Evolutionary conservation across 2,113 vertebrate species (phyloP), one percentile per base, ranked within the genome.

Genomic region (Salvelinus sp.): DNA sequence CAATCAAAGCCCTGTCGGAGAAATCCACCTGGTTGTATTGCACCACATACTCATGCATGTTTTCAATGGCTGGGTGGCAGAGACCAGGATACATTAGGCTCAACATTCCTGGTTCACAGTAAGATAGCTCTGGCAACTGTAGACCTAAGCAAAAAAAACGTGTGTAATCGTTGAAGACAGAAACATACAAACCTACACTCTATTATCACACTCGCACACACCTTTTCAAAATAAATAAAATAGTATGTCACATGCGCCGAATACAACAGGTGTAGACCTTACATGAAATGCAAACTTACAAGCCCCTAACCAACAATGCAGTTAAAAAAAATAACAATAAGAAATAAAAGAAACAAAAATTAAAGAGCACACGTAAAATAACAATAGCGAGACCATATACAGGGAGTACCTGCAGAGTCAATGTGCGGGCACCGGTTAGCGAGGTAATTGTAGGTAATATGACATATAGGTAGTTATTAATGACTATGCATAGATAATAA

Each of bases 51-150:
- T 90, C 85, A 20, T 79, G 80, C 3, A 89, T 25, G 2, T 58
- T 6, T 22, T 87, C 76, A 0, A 73, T 50, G 60, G 28, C 9
- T 23, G 20, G 71, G 12, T 1, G 48, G 72, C 4, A 6, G 23
- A 1, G 44, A 1, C 93, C 92, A 94, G n/a, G 87, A 89, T 14
- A 91, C 86, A 0, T 6, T 84, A 94, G 73, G 18, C 68, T 81
- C 14, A 78, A 47, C 4, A 69, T 70, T 66, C 76, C 58, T 86
- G 82, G 4, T 14, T 38, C 20, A 90, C 47, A 23, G 23, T 30
- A 85, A 3, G 0, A 20, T 16, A 12, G 22, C 10, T 69, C 38
- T 23, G 9, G 38, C 6, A 12, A 6, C 12, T 3, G n/a, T 48
- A 25, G 18, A 48, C n/a, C 68, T 69, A 22, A 20, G 30, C 0